Evolutionary conservation across 1,140 invertebrate genomes (phyloP).

Genomic region (Lerema accius): DNA sequence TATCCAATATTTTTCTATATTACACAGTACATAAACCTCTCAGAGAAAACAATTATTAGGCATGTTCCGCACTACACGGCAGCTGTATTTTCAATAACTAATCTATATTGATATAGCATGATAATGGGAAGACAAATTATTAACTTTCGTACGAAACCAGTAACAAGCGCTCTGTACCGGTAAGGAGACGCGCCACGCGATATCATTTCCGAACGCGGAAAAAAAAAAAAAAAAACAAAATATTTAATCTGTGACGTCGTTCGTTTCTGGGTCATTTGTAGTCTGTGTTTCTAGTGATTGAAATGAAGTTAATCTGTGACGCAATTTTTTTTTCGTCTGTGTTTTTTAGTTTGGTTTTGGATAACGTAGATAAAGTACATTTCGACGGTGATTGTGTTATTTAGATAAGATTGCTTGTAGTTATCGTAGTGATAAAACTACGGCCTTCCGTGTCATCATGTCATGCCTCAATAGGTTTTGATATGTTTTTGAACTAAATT

Average conservation of each 20-base stretch:
- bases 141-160: slow-evolving; percentile 44
- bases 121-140: slow-evolving; percentile 51
- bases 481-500: no score
- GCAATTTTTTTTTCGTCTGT: slow-evolving; percentile 4
- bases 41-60: slow-evolving; percentile 27
- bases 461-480: no score
- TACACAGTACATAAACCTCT: slow-evolving; percentile 28
- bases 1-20: no score
- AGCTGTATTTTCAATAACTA: slow-evolving; percentile 2
- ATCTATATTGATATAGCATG: slow-evolving; percentile 38
- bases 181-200: slow-evolving; percentile 31
- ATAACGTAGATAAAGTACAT: slow-evolving; percentile 8
- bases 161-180: slow-evolving; percentile 37
- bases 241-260: neutral
- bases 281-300: neutral
- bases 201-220: neutral
- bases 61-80: slow-evolving; percentile 21
- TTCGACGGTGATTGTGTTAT: neutral
- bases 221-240: neutral
- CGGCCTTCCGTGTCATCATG: neutral
- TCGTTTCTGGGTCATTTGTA: neutral
- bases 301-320: slow-evolving; percentile 1
- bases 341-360: neutral
- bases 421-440: no score
- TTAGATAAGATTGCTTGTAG: neutral